Base-by-base conservation (phyloP, 2,888 invertebrate genomes). In the Thysanoteuthis rhombus region DNA sequence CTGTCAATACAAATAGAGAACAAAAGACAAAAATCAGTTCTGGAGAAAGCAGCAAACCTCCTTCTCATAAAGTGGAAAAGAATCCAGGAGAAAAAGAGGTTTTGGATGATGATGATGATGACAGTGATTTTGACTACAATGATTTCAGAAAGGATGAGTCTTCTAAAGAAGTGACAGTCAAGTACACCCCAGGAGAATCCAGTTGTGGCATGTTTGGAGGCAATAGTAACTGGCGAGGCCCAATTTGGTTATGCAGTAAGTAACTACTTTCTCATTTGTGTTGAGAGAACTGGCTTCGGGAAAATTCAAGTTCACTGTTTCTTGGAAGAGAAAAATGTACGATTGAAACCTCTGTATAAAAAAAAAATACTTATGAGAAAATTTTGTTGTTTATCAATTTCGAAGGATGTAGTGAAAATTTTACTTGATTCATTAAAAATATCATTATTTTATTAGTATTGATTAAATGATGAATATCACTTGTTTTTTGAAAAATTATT, bases 151-250 rank as follows among this genome's bases (percentile, higher is more conserved):
- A n/a, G 8, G 40, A 40, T n/a, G 45, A 40, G 28, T 28, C 6
- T 19, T 5, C 45, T 28, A 92, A 39, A 39, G 45, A 92, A 32
- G 45, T n/a, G 45, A 28, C 45, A 6, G 32, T 92, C 2, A 58
- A 38, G 39, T 95, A 94, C 93, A 52, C 94, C 10, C 96, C 97
- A 0, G 97, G 97, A n/a, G 97, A 97, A 94, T 97, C 97, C 0
- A 95, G 95, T 94, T 95, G 96, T 19, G 95, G 96, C 94, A 94
- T 97, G 95, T 97, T 97, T 95, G 97, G 97, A 19, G 97, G 97
- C 4, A 97, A 97, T 95, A 97, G 97, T 94, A 97, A 97, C 96
- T 97, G 97, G 97, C 95, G 97, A 93, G 97, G 97, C 16, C 97
- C 97, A 19, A 96, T 97, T 58, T 97, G 97, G 97, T 94, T 97